phyloP scores from a whole-genome alignment of 2,888 invertebrate species.

The Ophion slaviceki region DNA sequence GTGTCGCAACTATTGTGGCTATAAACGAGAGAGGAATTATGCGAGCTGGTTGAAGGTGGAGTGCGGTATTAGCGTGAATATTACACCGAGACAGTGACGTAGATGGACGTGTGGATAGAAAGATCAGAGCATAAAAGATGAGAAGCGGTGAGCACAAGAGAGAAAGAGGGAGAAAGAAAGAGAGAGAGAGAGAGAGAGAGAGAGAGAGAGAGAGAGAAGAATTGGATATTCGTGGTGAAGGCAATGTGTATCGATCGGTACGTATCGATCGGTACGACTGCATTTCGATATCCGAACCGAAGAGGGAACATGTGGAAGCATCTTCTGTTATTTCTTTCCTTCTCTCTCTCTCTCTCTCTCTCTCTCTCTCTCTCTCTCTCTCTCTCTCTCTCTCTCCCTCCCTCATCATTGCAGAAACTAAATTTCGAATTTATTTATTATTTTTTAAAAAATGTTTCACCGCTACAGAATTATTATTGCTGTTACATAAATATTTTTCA shows the following conservation, averaged over 20 bases:
- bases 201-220: neutral
- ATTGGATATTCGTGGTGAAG: neutral
- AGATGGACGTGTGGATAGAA: conserved; percentile 29
- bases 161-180: neutral
- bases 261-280: conserved; percentile 38
- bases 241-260: conserved; percentile 40
- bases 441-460: too few species aligned
- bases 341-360: neutral
- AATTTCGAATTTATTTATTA: too few species aligned
- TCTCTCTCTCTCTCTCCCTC: too few species aligned
- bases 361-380: neutral
- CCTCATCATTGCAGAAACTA: neutral
- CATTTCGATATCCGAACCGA: conserved; percentile 57
- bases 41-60: conserved; percentile 5
- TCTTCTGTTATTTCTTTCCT: neutral
- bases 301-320: conserved; percentile 4
- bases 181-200: neutral
- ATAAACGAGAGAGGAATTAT: conserved; percentile 33
- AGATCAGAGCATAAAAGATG: conserved; percentile 35
- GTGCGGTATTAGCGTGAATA: conserved; percentile 44
- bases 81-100: conserved; percentile 55
- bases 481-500: too few species aligned
- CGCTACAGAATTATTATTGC: too few species aligned
- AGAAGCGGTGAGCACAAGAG: neutral
- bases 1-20: conserved; percentile 34